phyloP scores from a whole-genome alignment of 92 coral and sea anemone genomes.

The Scolanthus callimorphus region DNA sequence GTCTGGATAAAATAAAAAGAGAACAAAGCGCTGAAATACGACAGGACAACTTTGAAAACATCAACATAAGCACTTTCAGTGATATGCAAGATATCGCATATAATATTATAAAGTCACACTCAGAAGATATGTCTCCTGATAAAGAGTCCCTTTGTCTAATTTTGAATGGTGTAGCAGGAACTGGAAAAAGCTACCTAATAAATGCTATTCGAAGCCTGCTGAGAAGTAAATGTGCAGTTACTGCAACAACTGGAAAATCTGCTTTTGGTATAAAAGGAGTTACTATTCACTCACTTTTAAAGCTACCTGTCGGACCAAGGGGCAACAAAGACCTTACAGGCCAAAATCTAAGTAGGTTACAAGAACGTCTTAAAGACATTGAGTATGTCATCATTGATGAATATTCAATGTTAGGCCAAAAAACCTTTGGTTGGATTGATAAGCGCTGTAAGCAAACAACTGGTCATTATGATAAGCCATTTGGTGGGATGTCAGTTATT shows the following conservation, averaged over 20 bases:
- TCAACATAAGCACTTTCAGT: conserved; percentile 31
- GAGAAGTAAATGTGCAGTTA: conserved; percentile 15
- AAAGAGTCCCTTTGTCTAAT: conserved; percentile 35
- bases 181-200: conserved; percentile 35
- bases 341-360: conserved; percentile 23
- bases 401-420: conserved; percentile 49
- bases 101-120: conserved; percentile 35
- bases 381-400: conserved; percentile 43
- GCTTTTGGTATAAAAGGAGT: conserved; percentile 24
- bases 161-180: conserved; percentile 24
- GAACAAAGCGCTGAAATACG: conserved; percentile 1
- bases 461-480: conserved; percentile 14
- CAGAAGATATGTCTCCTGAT: conserved; percentile 20
- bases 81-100: conserved; percentile 44
- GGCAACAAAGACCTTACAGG: conserved; percentile 35
- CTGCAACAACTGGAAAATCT: conserved; percentile 37
- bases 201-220: conserved; percentile 28
- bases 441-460: conserved; percentile 24
- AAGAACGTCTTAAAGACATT: conserved; percentile 24
- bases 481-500: conserved; percentile 32
- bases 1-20: conserved; percentile 32
- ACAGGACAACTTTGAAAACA: conserved; percentile 8
- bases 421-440: conserved; percentile 27
- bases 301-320: conserved; percentile 57
- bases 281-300: conserved; percentile 43